A percentile compares a stretch with the other conserved stretches of the same genome.
Evolutionary conservation across 2,888 invertebrate genomes (phyloP).

Genomic region (Lasioglossum zephyrum): DNA sequence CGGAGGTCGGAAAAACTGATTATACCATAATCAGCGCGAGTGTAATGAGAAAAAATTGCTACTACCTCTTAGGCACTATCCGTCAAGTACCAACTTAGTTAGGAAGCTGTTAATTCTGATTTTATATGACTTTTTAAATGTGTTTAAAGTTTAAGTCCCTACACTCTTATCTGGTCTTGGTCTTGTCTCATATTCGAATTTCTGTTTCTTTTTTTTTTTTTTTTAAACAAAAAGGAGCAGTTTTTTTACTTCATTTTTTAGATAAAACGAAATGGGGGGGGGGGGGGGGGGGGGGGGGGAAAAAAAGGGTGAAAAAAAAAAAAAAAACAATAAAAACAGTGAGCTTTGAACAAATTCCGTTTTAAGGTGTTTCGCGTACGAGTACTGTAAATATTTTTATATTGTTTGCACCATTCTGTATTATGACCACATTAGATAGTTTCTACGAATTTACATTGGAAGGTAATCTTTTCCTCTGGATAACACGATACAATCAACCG

Average conservation of each 20-base stretch:
- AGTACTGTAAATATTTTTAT: conserved; percentile 45
- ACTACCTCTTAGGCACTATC: conserved; percentile 82
- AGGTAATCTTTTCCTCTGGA: conserved; percentile 44
- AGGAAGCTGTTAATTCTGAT: conserved; percentile 75
- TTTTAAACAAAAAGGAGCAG: conserved; percentile 53
- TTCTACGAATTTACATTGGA: conserved; percentile 67
- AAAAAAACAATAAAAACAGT: conserved; percentile 14
- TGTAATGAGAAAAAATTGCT: conserved; percentile 65
- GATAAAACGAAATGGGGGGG: conserved; percentile 10
- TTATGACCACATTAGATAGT: conserved; percentile 64
- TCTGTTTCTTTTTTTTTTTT: conserved; percentile 36
- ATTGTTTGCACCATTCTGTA: conserved; percentile 65
- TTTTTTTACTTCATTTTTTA: conserved; percentile 64
- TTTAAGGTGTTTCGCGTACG: conserved; percentile 39
- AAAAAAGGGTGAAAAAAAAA: conserved; percentile 56
- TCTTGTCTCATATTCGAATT: conserved; percentile 60
- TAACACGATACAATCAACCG: conserved; percentile 37
- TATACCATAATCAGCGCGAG: conserved; percentile 71
- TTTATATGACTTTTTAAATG: conserved; percentile 77
- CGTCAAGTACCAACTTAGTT: conserved; percentile 76
- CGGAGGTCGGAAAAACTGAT: conserved; percentile 91
- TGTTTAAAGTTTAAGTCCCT: conserved; percentile 70
- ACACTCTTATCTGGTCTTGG: conserved; percentile 59
- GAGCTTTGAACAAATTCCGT: conserved; percentile 46
- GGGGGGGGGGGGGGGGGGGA: neutral